Percentiles rank a stretch among this genome's conserved stretches.
phyloP scores from a whole-genome alignment of 2,888 invertebrate species.

The Idaea aversata region DNA sequence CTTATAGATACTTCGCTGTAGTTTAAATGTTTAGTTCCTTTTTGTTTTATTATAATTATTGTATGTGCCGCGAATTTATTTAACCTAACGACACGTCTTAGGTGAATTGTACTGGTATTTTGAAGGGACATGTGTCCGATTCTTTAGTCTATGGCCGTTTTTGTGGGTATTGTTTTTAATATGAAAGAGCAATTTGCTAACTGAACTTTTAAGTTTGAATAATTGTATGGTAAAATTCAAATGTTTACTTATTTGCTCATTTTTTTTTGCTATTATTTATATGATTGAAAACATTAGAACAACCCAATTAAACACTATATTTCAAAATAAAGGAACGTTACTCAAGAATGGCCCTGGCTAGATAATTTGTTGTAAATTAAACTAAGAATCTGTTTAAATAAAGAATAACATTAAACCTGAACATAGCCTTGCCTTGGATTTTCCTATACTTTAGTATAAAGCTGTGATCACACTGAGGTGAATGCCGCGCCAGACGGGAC shows the following conservation, averaged over 20 bases:
- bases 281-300: background rate
- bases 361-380: conserved; percentile 40
- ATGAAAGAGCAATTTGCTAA: background rate
- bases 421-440: background rate
- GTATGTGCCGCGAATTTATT: conserved; percentile 31
- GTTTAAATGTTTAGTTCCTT: conserved; percentile 45
- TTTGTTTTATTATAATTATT: conserved; percentile 37
- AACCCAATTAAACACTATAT: background rate
- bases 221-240: background rate
- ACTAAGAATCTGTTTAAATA: background rate
- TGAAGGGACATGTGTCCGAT: conserved; percentile 9
- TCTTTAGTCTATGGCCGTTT: conserved; percentile 25
- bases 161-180: conserved; percentile 12
- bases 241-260: background rate
- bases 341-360: conserved; percentile 68
- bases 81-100: conserved; percentile 19
- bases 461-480: background rate
- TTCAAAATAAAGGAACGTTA: conserved; percentile 37
- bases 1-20: conserved; percentile 46
- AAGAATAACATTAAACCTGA: background rate
- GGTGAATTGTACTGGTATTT: conserved; percentile 16
- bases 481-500: too few relatives aligned
- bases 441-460: conserved; percentile 45
- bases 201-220: too few relatives aligned
- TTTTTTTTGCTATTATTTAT: background rate